phyloP scores from a whole-genome alignment of 2,797 vertebrate genomes.

The Triplophysa yarkandensis region DNA sequence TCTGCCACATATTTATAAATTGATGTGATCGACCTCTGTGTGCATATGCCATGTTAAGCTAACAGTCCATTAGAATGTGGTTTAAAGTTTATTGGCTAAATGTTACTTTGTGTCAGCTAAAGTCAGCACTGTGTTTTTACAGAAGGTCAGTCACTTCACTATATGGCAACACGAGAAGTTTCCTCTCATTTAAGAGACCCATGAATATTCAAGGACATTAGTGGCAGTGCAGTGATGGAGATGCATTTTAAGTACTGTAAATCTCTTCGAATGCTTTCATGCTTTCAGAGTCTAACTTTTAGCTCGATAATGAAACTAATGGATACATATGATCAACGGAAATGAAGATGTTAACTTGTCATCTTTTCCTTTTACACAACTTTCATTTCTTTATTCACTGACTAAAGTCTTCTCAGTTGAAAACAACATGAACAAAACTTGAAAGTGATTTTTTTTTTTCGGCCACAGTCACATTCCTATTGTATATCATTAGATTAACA shows the following conservation, averaged over 20 bases:
- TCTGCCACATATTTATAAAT: constrained; percentile 21
- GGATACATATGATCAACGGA: background rate
- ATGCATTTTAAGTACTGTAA: background rate
- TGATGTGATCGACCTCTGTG: constrained; percentile 23
- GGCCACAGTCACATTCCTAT: no score
- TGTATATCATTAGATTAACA: background rate
- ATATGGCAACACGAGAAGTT: background rate
- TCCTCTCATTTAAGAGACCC: background rate
- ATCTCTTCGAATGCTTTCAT: background rate
- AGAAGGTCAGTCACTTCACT: background rate
- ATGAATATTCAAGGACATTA: background rate
- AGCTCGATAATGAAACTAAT: background rate
- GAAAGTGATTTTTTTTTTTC: no score
- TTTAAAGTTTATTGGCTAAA: constrained; percentile 23
- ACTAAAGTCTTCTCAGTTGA: no score
- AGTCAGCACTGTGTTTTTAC: constrained; percentile 5
- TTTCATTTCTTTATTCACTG: background rate
- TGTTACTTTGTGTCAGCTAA: constrained; percentile 18
- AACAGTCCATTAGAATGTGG: constrained; percentile 16
- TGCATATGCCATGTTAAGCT: constrained; percentile 5
- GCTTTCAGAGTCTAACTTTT: background rate
- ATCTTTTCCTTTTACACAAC: background rate
- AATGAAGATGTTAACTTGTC: background rate
- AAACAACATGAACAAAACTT: no score
- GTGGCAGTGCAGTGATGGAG: background rate